Evolutionary conservation across 53 echinoderm and acorn worm species (phyloP), one percentile per base, ranked within the genome.

Genomic region (Hippasteria phrygiana): DNA sequence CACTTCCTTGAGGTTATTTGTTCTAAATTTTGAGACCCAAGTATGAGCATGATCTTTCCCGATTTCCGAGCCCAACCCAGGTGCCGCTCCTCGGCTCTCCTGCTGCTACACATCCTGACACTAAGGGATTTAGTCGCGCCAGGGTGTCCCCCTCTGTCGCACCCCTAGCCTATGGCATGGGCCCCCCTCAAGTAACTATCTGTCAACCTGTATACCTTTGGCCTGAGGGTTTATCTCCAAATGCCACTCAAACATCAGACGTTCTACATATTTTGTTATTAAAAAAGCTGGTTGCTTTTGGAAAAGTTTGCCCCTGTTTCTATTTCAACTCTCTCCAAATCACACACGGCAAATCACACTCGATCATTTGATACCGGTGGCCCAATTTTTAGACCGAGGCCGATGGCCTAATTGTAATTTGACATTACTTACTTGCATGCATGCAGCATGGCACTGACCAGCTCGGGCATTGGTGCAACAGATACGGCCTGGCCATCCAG

Each of bases 381-480:
- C n/a, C n/a, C n/a, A n/a, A n/a, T n/a, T n/a, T n/a, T n/a, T n/a
- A n/a, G n/a, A n/a, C n/a, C n/a, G n/a, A n/a, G n/a, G n/a, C n/a
- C n/a, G n/a, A 13, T 13, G 8, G 13, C 48, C 13, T 13, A 9
- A 48, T 13, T 31, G 31, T 1, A 63, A 27, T 5, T n/a, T 27
- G 28, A 36, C 67, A 14, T 11, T 37, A 67, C 34, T 67, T 90
- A 97, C 97, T 91, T 90, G 92, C 70, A 84, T 73, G 51, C 97
- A 97, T 18, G 92, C 92, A 46, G 90, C 88, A 26, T 71, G 88
- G 66, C 97, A 97, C 3, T 83, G 79, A 40, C 88, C 87, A 17
- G 94, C 90, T 43, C 77, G 75, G 16, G 97, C 93, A 59, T 93
- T 78, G n/a, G 48, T 71, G 65, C 97, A 97, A 45, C 97, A 97